Evolutionary conservation across 2,113 vertebrate species (phyloP).

Genomic region (Carassius gibelio): DNA sequence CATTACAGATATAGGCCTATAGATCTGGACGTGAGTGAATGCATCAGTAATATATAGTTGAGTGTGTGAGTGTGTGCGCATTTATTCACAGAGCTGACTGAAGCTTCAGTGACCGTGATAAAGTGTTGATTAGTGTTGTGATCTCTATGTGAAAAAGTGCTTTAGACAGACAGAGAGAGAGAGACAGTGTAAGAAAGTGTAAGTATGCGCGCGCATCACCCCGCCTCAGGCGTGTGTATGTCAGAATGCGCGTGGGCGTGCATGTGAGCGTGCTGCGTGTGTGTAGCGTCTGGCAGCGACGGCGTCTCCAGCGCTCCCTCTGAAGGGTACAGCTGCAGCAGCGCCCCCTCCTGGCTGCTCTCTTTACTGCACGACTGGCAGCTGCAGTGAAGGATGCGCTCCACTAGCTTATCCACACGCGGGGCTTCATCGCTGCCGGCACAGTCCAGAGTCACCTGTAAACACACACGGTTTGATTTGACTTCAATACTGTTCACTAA

Average conservation of each 20-base stretch:
- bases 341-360: constrained; percentile 83
- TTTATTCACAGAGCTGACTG: background rate
- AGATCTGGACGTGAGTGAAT: constrained; percentile 52
- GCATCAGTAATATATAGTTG: constrained; percentile 37
- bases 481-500: too few species aligned
- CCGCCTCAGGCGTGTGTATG: constrained; percentile 71
- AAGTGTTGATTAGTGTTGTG: background rate
- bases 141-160: constrained; percentile 1
- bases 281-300: constrained; percentile 67
- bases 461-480: constrained; percentile 27
- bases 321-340: constrained; percentile 87
- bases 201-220: constrained; percentile 55
- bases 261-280: constrained; percentile 63
- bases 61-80: constrained; percentile 40
- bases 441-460: constrained; percentile 92
- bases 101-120: background rate
- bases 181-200: background rate
- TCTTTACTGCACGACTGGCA: constrained; percentile 97
- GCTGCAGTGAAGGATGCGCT: constrained; percentile 93
- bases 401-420: constrained; percentile 92
- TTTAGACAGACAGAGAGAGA: background rate
- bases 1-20: background rate
- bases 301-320: constrained; percentile 75
- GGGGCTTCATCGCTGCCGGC: constrained; percentile 85
- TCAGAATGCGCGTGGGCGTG: constrained; percentile 68